Base-by-base conservation (phyloP, 37 sponge, comb jelly and placozoan genomes). In the Amphimedon queenslandica region DNA sequence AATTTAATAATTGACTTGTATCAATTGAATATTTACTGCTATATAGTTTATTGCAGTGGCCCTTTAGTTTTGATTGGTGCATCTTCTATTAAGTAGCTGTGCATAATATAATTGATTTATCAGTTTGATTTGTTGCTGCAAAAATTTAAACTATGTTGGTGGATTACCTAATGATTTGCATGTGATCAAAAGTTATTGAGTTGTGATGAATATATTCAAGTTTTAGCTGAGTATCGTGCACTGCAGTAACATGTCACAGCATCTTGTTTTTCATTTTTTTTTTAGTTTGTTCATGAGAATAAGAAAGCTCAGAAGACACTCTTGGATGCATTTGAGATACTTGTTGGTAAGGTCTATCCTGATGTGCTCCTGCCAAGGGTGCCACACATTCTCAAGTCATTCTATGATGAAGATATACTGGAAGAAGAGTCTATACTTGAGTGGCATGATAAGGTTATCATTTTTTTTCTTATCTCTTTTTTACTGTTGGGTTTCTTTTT, bases 381-480 rank as follows among this genome's bases (percentile, higher is more conserved):
- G 32, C 84, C 93, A 25, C 87, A 85, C 84, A 90, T 99, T 27
- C 84, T 99, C 64, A 94, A 99, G 77, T 67, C 80, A 0, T 89
- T 95, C 76, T 99, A 99, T 57, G 99, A 99, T 57, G 63, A 78
- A 41, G 99, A 99, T 63, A 72, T 95, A 29, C 67, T 99, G 8
- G 99, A 99, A 58, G 99, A 99, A 58, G 96, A 95, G 33, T 66
- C 77, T 55, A 73, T 99, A 27, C 58, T 90, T 42, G 96, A 99
- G 55, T 99, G 99, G 99, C 83, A 91, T 28, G 81, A 77, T 24
- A 99, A 95, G 92, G 94, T 93, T 38, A 55, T 69, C 8, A 47
- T 47, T 47, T 47, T 47, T 47, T 8, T 47, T 8, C 10, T 6
- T 8, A 69, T 69, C 70, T 2, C 35, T 39, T 32, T n/a, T 13